A percentile compares a stretch with the other conserved stretches of the same genome.
Conservation (phyloP, 2,113 vertebrate genomes). For the Dendrocopos noguchii region DNA sequence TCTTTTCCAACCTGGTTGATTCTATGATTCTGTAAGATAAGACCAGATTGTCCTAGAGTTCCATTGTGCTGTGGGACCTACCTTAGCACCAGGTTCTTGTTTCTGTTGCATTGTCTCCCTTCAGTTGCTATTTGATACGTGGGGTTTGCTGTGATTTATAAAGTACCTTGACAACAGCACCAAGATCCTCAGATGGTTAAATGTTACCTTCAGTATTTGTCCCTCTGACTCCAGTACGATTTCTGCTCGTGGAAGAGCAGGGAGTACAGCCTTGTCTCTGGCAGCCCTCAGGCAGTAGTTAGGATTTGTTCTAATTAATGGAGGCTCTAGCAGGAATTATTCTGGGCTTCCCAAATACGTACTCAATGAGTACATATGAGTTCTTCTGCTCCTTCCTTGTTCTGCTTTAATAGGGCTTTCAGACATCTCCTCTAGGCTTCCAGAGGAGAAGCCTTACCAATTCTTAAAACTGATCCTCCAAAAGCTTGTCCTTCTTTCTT, state of each 20-base stretch:
- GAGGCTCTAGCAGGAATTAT: conserved; percentile 63
- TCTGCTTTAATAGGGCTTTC: conserved; percentile 39
- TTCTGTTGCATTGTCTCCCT: neutral
- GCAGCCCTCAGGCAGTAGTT: conserved; percentile 46
- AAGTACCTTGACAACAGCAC: neutral
- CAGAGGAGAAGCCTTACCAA: neutral
- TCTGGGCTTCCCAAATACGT: conserved; percentile 32
- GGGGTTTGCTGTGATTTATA: neutral
- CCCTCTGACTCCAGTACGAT: conserved; percentile 35
- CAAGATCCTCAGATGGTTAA: neutral
- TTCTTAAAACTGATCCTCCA: too few relatives aligned
- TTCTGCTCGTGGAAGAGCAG: conserved; percentile 19
- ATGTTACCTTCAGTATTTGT: conserved; percentile 2
- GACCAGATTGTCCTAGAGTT: neutral
- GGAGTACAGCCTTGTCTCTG: conserved; percentile 57
- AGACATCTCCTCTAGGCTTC: conserved; percentile 46
- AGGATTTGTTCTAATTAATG: conserved; percentile 71
- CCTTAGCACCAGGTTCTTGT: neutral
- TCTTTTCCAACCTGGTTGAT: too few relatives aligned
- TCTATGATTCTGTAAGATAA: neutral
- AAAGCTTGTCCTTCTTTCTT: too few relatives aligned
- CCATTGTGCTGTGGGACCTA: neutral
- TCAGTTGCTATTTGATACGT: neutral
- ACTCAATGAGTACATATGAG: neutral
- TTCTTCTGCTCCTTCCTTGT: conserved; percentile 26